Conservation (phyloP, 2,797 vertebrate species). For the Xenops minutus region DNA sequence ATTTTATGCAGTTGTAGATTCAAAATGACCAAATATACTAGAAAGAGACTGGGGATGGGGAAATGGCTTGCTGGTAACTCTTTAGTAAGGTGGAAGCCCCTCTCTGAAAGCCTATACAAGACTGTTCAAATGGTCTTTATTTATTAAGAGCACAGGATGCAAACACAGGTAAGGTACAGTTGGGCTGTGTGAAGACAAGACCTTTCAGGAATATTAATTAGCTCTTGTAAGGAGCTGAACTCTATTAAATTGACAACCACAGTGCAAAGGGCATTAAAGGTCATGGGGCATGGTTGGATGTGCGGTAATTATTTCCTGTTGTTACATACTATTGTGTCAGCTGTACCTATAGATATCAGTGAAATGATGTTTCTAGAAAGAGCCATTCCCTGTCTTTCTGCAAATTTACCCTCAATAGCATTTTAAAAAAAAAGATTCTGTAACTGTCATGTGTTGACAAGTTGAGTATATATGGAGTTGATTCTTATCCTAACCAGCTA, state of each 20-base stretch:
- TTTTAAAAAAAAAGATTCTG: background rate
- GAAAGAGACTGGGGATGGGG: background rate
- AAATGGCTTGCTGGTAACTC: background rate
- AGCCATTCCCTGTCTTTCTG: background rate
- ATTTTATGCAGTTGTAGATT: background rate
- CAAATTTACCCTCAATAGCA: background rate
- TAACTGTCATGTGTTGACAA: background rate
- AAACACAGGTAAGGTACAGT: background rate
- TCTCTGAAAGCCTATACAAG: background rate
- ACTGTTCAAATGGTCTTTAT: accelerated
- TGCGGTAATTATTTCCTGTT: background rate
- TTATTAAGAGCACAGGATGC: background rate
- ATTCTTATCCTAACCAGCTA: background rate
- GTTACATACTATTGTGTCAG: background rate
- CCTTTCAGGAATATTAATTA: background rate
- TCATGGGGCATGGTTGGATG: background rate
- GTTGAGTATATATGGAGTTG: background rate
- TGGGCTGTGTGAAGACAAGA: background rate
- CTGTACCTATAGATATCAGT: background rate
- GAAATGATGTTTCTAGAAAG: background rate
- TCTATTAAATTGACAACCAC: background rate
- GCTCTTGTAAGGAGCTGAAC: background rate
- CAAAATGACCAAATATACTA: background rate
- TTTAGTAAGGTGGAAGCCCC: background rate
- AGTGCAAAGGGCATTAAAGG: background rate